Evolutionary conservation across 2,113 vertebrate species (phyloP), one percentile per base, ranked within the genome.

Genomic region (Lipophrys pholis): DNA sequence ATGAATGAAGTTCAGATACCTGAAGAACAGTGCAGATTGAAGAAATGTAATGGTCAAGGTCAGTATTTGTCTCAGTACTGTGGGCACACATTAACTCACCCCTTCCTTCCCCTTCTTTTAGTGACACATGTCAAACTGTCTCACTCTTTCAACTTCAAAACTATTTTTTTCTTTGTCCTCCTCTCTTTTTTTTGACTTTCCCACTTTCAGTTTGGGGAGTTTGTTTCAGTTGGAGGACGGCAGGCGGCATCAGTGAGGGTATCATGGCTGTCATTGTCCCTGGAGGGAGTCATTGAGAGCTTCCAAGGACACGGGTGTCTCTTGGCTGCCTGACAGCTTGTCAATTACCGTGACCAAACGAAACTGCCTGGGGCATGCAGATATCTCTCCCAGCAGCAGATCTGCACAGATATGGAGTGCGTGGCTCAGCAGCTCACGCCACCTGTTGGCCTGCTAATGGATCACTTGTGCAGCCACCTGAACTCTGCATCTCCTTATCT

Each of bases 281-380:
- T 9, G 16, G 51, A 41, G 71, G 48, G 58, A 70, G 86, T 85
- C 89, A 73, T 88, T 89, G 69, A 83, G 52, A 83, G 73, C 81
- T 87, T 82, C 72, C 88, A 89, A 91, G 86, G 89, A 84, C 79
- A 52, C 12, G 0, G 51, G 56, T 73, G 60, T 84, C 78, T 82
- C 77, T 90, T 90, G 90, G 87, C 90, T 42, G 70, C 58, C 66
- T 86, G 90, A 90, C 87, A 91, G 83, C 58, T 85, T 69, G 69
- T 91, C 91, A 90, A 86, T 91, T 87, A 90, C 81, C 5, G 49
- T 54, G 63, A 63, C 70, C 64, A 39, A 80, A 74, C 21, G 7
- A 53, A 64, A 76, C 70, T 53, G 74, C 85, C 72, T 9, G 50
- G 53, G 76, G 76, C 59, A 15, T 43, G 11, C 53, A 59, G 80